A percentile compares a stretch with the other conserved stretches of the same genome.
These are phyloP conservation scores for Martes martes DNA, from an alignment of 2,113 vertebrate genomes.

Conservation along the genomic window DNA sequence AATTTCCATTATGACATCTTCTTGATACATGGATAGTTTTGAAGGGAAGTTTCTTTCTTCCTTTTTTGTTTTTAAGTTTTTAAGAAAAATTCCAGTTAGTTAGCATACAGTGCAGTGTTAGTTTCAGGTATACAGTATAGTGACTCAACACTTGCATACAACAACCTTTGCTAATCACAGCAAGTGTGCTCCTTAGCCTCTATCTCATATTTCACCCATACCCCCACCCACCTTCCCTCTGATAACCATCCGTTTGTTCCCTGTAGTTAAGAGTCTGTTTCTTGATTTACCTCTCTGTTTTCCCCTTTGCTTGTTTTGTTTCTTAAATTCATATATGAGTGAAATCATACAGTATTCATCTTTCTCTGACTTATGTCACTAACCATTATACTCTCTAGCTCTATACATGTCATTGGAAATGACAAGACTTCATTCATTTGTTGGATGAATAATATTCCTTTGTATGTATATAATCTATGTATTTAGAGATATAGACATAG, in stretches of 20 bases:
- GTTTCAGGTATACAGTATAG: not conserved
- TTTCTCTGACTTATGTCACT: not conserved
- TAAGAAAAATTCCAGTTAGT: not conserved
- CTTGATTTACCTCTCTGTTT: not conserved
- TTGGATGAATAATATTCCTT: not conserved
- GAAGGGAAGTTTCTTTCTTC: not conserved
- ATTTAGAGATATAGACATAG: not conserved
- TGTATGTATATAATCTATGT: not conserved
- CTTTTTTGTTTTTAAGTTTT: not conserved
- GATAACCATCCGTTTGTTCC: not conserved
- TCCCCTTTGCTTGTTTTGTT: not conserved
- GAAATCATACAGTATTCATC: not conserved
- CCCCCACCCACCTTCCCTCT: not conserved
- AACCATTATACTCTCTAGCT: not conserved
- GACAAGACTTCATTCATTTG: not conserved
- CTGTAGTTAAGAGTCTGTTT: too few species aligned
- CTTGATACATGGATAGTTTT: not conserved
- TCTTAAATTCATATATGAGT: not conserved
- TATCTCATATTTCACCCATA: not conserved
- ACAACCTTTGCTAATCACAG: not conserved
- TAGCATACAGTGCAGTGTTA: not conserved
- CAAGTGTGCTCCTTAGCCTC: not conserved
- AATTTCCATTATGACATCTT: not conserved
- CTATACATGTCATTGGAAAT: not conserved
- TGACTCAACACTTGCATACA: too few species aligned